Evolutionary conservation across 2,888 invertebrate genomes (phyloP), one percentile per base, ranked within the genome.

Genomic region (Ischnura elegans): DNA sequence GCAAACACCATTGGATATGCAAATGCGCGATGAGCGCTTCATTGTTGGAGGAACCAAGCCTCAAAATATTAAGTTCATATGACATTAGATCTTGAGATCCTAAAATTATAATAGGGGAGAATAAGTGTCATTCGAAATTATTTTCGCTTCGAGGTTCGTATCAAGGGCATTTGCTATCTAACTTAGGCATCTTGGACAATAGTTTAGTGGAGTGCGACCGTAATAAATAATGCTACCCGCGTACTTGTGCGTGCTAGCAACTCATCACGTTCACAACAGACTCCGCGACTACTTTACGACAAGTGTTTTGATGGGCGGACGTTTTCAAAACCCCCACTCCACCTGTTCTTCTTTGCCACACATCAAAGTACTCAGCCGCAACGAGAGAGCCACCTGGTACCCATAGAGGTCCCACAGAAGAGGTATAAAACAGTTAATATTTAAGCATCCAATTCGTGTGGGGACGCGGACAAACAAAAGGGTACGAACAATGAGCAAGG

Each of bases 311-410:
- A 76, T 76, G 76, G 36, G 2, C 36, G 76, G 76, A 76, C 36
- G 76, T 13, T 36, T 29, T n/a, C 76, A 36, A 76, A 2, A 76
- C 76, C n/a, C 36, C 76, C 29, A 36, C 36, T 8, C 76, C 76
- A 76, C 76, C 76, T 76, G 76, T 76, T 76, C 66, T 76, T n/a
- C 36, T 36, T 76, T 36, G 29, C 36, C 13, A 16, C 16, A n/a
- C 36, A 76, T 76, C 76, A 76, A 36, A 76, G n/a, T 76, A 29
- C 36, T 76, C 76, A 13, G 36, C 76, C 76, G 76, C 29, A 36
- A 29, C 10, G 76, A 76, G 76, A 76, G 76, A 76, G 76, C 76
- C 76, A 76, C 76, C 76, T 76, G 76, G 76, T 76, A 16, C 76
- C 36, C 76, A 76, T 36, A 8, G 36, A 76, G 29, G 13, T 36